Conservation (phyloP, 2,888 invertebrate genomes). For the Caenorhabditis sinica region DNA sequence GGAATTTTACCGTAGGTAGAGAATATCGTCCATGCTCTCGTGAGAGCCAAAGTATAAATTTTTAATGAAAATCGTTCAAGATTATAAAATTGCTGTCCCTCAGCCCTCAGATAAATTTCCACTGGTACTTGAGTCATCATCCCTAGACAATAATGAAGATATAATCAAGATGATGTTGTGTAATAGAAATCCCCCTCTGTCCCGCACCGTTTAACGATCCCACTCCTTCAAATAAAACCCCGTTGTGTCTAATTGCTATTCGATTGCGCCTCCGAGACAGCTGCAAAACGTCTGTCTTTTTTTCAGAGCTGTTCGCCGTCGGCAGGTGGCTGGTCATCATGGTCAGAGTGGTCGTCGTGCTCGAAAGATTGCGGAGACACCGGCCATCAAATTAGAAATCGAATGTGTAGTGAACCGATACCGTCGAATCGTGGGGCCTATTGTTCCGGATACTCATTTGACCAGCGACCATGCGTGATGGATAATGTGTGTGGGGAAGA, state of each 20-base stretch:
- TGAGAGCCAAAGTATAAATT: too few species aligned
- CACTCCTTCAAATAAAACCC: neutral
- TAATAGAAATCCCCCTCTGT: neutral
- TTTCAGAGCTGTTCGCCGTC: conserved; percentile 68
- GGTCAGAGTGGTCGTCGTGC: conserved; percentile 81
- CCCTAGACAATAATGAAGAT: neutral
- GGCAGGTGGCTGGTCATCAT: conserved; percentile 81
- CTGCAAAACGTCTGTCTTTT: conserved; percentile 12
- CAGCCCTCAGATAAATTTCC: too few species aligned
- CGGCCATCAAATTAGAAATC: conserved; percentile 82
- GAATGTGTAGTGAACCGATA: conserved; percentile 83
- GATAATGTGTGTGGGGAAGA: conserved; percentile 63
- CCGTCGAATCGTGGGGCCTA: conserved; percentile 83
- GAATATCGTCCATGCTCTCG: too few species aligned
- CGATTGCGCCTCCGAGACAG: conserved; percentile 14
- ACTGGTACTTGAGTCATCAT: too few species aligned
- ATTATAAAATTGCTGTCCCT: too few species aligned
- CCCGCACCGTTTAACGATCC: neutral
- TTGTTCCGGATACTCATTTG: conserved; percentile 83
- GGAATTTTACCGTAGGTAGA: too few species aligned
- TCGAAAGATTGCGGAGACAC: conserved; percentile 79
- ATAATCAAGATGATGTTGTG: neutral
- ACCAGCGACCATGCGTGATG: conserved; percentile 79
- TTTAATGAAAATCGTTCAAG: too few species aligned
- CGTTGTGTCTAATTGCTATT: neutral